Evolutionary conservation across 2,888 invertebrate genomes (phyloP).

Genomic region (Hoplodrina ambigua): DNA sequence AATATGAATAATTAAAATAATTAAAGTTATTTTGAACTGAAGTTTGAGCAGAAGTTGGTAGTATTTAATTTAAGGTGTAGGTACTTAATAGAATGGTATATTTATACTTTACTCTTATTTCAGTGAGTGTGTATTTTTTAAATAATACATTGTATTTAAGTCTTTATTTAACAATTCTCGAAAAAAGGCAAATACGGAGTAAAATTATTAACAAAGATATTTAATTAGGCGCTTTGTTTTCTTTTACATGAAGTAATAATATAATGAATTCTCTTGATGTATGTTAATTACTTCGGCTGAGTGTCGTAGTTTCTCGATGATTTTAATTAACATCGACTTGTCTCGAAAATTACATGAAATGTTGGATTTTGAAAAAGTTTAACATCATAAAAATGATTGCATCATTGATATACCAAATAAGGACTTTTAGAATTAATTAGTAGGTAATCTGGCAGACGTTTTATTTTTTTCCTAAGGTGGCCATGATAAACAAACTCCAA

Average conservation of each 20-base stretch:
- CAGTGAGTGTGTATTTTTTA: not conserved
- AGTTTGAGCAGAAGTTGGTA: not conserved
- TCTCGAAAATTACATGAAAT: not conserved
- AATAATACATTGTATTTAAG: not conserved
- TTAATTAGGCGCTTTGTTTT: slow-evolving; percentile 15
- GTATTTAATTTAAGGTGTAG: not conserved
- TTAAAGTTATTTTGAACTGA: not conserved
- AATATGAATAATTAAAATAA: not conserved
- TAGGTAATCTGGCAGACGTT: not conserved
- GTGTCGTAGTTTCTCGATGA: not conserved
- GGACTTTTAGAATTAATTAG: not conserved
- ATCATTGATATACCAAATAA: not conserved
- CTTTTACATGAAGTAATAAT: slow-evolving; percentile 4
- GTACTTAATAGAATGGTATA: not conserved
- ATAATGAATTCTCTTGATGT: slow-evolving; percentile 8
- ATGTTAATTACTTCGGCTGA: not conserved
- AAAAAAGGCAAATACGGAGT: slow-evolving; percentile 14
- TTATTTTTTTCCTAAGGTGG: not conserved
- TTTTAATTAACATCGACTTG: not conserved
- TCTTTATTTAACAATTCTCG: slow-evolving; percentile 16
- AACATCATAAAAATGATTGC: not conserved
- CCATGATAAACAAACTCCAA: slow-evolving; percentile 10
- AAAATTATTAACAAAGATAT: not conserved
- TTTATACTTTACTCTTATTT: not conserved
- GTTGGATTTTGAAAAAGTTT: not conserved